Evolutionary conservation across 1,140 invertebrate species (phyloP), one percentile per base, ranked within the genome.

Genomic region (Apis laboriosa): DNA sequence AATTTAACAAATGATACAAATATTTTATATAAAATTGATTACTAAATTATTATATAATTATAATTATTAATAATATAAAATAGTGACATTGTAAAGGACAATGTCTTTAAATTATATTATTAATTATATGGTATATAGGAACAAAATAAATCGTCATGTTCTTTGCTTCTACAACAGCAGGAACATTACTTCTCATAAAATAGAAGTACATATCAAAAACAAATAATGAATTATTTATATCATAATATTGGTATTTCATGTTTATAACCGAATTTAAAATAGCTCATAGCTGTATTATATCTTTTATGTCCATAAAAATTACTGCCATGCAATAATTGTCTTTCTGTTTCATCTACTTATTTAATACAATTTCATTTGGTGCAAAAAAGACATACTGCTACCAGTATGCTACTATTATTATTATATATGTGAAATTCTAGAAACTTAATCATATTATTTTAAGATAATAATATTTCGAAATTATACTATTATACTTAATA

Each of bases 121-220:
- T 74, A 84, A 9, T 43, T 43, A 43, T 43, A 66, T 67, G 55
- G n/a, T 86, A 74, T 81, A 80, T 84, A 89, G 86, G 82, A 86
- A 89, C 87, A 89, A 56, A 87, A 88, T 70, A 80, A 63, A 84
- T 79, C 76, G 84, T 88, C 87, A 89, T 88, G 80, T 88, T 74
- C 49, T 84, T 84, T 82, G 80, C 63, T 76, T 88, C 78, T 83
- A 84, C 49, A 71, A 86, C 86, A 72, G 84, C 80, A 89, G 88
- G 88, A 89, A 89, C 88, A 81, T 88, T 74, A 84, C 76, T 86
- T 77, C 88, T 77, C 70, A 83, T 77, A 82, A 71, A 71, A 77
- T 70, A 83, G 56, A 88, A 66, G 43, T 87, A 84, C 74, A 51
- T 58, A 60, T 75, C 66, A 63, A 43, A 61, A 77, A 79, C 34